Evolutionary conservation across 2,888 invertebrate species (phyloP).

Genomic region (Tipula lateralis): DNA sequence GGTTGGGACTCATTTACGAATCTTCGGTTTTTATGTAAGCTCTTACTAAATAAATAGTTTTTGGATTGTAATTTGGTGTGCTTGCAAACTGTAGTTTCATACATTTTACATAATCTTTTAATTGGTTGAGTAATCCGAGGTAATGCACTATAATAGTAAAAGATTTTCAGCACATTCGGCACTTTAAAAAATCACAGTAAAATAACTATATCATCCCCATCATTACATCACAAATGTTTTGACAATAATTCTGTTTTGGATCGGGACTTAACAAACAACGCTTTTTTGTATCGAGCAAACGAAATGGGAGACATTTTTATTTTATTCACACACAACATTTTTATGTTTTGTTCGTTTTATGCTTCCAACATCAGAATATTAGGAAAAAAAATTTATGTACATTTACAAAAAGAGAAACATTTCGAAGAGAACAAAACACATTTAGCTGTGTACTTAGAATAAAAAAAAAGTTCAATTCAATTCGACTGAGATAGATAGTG

Average conservation of each 20-base stretch:
- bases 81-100: too few species aligned
- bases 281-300: not conserved
- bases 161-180: too few species aligned
- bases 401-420: constrained; percentile 20
- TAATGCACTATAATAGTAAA: too few species aligned
- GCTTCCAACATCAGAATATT: constrained; percentile 1
- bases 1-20: too few species aligned
- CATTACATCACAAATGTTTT: not conserved
- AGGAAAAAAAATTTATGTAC: not conserved
- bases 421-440: constrained; percentile 11
- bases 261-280: not conserved
- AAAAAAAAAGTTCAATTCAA: not conserved
- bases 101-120: too few species aligned
- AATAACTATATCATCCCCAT: too few species aligned
- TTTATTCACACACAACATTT: constrained; percentile 7
- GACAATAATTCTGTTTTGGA: not conserved
- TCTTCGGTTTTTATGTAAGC: too few species aligned
- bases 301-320: constrained; percentile 24
- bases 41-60: too few species aligned
- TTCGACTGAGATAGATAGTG: constrained; percentile 24
- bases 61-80: too few species aligned
- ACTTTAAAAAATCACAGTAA: too few species aligned
- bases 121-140: too few species aligned
- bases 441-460: not conserved
- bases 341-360: constrained; percentile 24